A percentile compares a stretch with the other conserved stretches of the same genome.
Conservation (phyloP, 2,888 invertebrate genomes). For the Poecilobothrus nobilitatus region DNA sequence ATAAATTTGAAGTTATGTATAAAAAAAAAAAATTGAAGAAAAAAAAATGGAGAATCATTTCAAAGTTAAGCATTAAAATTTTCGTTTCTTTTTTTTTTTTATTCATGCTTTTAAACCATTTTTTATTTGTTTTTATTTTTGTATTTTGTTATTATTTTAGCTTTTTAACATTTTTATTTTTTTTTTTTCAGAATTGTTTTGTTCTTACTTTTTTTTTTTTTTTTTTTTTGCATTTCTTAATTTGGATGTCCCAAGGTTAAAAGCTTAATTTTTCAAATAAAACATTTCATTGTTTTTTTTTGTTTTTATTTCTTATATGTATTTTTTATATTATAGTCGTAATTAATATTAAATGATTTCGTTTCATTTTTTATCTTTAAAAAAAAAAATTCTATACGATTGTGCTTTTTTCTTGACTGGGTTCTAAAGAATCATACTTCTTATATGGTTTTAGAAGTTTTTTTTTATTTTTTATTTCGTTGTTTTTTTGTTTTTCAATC, state of each 20-base stretch:
- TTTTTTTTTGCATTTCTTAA: not conserved
- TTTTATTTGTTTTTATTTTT: too few species aligned
- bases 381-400: too few species aligned
- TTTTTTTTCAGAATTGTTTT: not conserved
- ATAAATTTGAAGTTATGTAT: too few species aligned
- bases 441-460: not conserved
- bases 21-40: not conserved
- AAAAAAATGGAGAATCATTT: not conserved
- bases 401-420: not conserved
- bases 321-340: not conserved
- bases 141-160: too few species aligned
- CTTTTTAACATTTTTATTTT: not conserved
- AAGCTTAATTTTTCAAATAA: slow-evolving; percentile 3
- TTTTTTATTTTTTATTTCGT: too few species aligned
- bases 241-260: slow-evolving; percentile 6
- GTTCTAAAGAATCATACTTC: not conserved
- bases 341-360: slow-evolving; percentile 4
- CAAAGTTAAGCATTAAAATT: not conserved
- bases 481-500: not conserved
- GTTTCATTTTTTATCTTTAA: too few species aligned
- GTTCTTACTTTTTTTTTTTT: not conserved
- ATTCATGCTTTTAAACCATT: too few species aligned
- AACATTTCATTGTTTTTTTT: not conserved
- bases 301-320: not conserved
- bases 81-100: not conserved